Base-by-base conservation (phyloP, 2,797 vertebrate species). In the Pseudochirops corinnae region DNA sequence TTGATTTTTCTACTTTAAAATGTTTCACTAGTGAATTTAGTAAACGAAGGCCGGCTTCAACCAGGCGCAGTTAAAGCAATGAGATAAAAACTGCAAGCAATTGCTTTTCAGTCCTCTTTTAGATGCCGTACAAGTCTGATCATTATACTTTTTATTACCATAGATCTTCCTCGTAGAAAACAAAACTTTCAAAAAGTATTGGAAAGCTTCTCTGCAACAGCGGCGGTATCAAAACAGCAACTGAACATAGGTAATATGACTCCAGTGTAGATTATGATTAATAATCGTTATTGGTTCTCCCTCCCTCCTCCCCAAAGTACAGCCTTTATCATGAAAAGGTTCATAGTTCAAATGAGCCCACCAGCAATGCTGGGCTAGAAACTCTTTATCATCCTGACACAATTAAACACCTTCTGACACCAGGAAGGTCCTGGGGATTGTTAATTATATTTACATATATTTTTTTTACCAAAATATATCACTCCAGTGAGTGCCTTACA, bases 101-200 rank as follows among this genome's bases (percentile, higher is more conserved):
- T 60, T 95, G 93, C 91, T n/a, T 92, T 95, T 94, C 67, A 74
- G 74, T 26, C 55, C 39, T 12, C 13, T 94, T 62, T 87, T 90
- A 21, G 24, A n/a, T 95, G 95, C 93, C 92, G 52, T 91, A 91
- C 92, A 91, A 33, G 93, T 91, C 96, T 87, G 95, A 95, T 96
- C 97, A 90, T 93, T 95, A 96, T 95, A 26, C 92, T 93, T 90
- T 97, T 97, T 97, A 94, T 96, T 94, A 95, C 94, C 94, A 46
- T 28, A 94, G 87, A 96, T 74, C 39, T 24, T 33, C 90, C 31
- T 82, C 12, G 29, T 53, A 87, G 53, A 93, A 87, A 87, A 93
- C 16, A 10, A 10, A 67, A 94, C 92, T 62, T 13, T 91, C 92
- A 33, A 90, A 91, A 16, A 92, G 46, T 26, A 56, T 0, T 18